Evolutionary conservation across 2,888 invertebrate species (phyloP).

Genomic region (Drosophila nigricruria): DNA sequence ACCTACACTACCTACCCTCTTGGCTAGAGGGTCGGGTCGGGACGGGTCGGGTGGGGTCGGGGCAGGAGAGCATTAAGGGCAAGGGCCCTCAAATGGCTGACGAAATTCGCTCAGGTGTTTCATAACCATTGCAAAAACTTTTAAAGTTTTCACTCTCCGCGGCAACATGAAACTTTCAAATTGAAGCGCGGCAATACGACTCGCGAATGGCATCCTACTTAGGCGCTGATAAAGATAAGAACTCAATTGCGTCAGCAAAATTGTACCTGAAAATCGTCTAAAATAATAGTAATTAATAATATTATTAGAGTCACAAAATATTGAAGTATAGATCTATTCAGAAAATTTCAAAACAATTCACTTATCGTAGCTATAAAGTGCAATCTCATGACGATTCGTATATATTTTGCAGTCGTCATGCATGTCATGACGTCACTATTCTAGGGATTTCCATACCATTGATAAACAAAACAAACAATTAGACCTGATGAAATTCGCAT

Average conservation of each 20-base stretch:
- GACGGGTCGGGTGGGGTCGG: not conserved
- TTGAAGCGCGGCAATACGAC: conserved; percentile 21
- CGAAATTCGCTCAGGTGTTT: conserved; percentile 48
- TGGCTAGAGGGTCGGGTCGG: not conserved
- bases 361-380: conserved; percentile 5
- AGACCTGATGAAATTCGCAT: conserved; percentile 13
- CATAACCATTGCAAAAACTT: conserved; percentile 42
- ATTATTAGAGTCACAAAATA: not conserved
- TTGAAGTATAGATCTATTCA: not conserved
- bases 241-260: conserved; percentile 44
- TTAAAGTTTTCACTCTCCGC: conserved; percentile 20
- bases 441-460: conserved; percentile 45
- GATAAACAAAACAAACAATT: conserved; percentile 14
- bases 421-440: conserved; percentile 42
- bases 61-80: conserved; percentile 19
- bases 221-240: conserved; percentile 9
- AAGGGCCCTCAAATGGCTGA: conserved; percentile 51
- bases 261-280: not conserved
- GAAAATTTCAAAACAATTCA: not conserved
- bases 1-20: not conserved
- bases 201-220: not conserved
- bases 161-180: conserved; percentile 53
- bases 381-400: conserved; percentile 9
- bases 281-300: not conserved
- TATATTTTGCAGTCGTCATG: not conserved